A percentile compares a stretch with the other conserved stretches of the same genome.
phyloP scores from a whole-genome alignment of 2,113 vertebrate genomes.

The Percopsis transmontana region DNA sequence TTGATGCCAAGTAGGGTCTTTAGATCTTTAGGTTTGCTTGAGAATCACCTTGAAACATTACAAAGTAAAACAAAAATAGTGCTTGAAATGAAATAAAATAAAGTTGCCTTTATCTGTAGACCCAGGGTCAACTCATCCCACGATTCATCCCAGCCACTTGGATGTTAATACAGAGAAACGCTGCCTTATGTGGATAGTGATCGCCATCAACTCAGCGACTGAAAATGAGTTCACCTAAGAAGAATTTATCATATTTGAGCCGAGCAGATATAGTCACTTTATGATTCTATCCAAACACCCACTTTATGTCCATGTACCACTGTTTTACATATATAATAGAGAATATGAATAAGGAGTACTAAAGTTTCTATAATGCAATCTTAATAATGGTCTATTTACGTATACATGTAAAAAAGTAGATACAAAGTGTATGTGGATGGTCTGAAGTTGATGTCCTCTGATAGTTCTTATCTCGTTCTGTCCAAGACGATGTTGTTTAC shows the following conservation, averaged over 20 bases:
- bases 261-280: slow-evolving; percentile 30
- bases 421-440: background rate
- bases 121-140: slow-evolving; percentile 25
- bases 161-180: slow-evolving; percentile 33
- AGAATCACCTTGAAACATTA: slow-evolving; percentile 29
- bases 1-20: slow-evolving; percentile 17
- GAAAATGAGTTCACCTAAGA: slow-evolving; percentile 18
- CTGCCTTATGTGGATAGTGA: slow-evolving; percentile 58
- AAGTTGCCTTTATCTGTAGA: slow-evolving; percentile 46
- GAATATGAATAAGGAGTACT: background rate
- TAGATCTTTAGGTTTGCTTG: slow-evolving; percentile 11
- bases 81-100: slow-evolving; percentile 35
- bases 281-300: slow-evolving; percentile 35
- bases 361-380: background rate
- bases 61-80: slow-evolving; percentile 21
- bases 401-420: background rate
- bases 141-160: slow-evolving; percentile 28
- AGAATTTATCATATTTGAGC: slow-evolving; percentile 39
- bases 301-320: background rate
- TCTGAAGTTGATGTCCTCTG: slow-evolving; percentile 12
- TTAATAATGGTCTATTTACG: background rate
- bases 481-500: slow-evolving; percentile 32
- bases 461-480: slow-evolving; percentile 22
- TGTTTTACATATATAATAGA: background rate
- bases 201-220: slow-evolving; percentile 32